Evolutionary conservation across 2,797 vertebrate genomes (phyloP).

Genomic region (Aeoliscus strigatus): DNA sequence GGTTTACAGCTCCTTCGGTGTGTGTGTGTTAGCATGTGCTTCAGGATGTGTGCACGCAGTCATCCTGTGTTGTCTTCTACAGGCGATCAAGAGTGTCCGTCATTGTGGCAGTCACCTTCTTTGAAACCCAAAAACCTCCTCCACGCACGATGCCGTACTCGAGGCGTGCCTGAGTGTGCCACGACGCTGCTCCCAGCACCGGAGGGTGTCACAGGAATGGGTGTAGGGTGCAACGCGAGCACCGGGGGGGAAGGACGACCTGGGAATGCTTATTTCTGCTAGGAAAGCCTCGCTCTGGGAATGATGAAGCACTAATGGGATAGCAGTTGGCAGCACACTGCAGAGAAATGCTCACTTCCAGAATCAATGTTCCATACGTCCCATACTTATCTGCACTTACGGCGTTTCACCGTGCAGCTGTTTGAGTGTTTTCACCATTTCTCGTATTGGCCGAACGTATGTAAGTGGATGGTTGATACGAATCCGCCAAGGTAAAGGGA

Average conservation of each 20-base stretch:
- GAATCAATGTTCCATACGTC: slow-evolving; percentile 60
- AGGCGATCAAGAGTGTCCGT: slow-evolving; percentile 54
- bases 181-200: slow-evolving; percentile 23
- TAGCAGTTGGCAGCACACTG: slow-evolving; percentile 45
- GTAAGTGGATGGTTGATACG: slow-evolving; percentile 40
- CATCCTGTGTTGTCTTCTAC: slow-evolving; percentile 49
- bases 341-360: slow-evolving; percentile 54
- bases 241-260: slow-evolving; percentile 56
- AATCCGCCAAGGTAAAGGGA: slow-evolving; percentile 45
- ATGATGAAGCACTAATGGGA: slow-evolving; percentile 60
- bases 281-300: slow-evolving; percentile 46
- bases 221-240: slow-evolving; percentile 34
- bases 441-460: slow-evolving; percentile 8
- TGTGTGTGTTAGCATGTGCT: no score
- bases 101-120: slow-evolving; percentile 42
- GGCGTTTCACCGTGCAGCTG: slow-evolving; percentile 40
- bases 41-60: no score
- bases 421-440: slow-evolving; percentile 42
- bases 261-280: slow-evolving; percentile 44
- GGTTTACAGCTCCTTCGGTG: no score
- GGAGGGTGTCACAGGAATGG: slow-evolving; percentile 34
- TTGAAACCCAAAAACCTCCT: slow-evolving; percentile 18
- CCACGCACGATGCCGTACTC: no score
- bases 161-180: no score
- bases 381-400: slow-evolving; percentile 56